Base-by-base conservation (phyloP, 2,888 invertebrate species). In the Clostera curtula region DNA sequence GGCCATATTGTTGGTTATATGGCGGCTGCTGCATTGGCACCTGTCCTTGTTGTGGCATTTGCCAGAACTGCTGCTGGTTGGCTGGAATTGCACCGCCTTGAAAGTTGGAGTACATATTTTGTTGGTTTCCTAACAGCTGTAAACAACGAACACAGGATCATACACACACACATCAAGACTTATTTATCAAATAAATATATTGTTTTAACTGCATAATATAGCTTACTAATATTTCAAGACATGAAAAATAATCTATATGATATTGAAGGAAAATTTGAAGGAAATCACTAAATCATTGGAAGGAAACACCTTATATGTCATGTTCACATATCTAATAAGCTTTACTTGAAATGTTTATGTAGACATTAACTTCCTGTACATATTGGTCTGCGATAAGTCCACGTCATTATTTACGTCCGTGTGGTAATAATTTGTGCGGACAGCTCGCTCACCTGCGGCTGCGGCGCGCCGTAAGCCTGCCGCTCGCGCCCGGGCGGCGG, bases 391-490 rank as follows among this genome's bases (percentile, higher is more conserved):
- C 36, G 31, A 49, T 58, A 43, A 44, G 53, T 70, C 71, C 80
- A 80, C 79, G 80, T 74, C 75, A 76, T 70, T 77, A 73, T 77
- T 75, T 73, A 75, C 66, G 64, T 71, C 62, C 48, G 39, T 46
- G 43, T 34, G 45, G 49, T 57, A 55, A 58, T 71, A 71, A 70
- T 67, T 63, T 66, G 60, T 34, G 43, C 29, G n/a, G n/a, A n/a
- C n/a, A n/a, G n/a, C n/a, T 24, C 17, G 34, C 68, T 69, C 45
- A 79, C 82, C 77, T 80, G 80, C 35, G 72, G 65, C 71, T 79
- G 80, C 36, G 68, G 50, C 31, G 70, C 59, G 43, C 53, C 48
- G 57, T 65, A 73, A 37, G 58, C 47, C 58, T 63, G 69, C 42
- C 60, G 68, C 31, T 66, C 77, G 38, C 61, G 48, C 34, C 59